Base-by-base conservation (phyloP, 2,113 vertebrate genomes). In the Orientallactaga bullata region DNA sequence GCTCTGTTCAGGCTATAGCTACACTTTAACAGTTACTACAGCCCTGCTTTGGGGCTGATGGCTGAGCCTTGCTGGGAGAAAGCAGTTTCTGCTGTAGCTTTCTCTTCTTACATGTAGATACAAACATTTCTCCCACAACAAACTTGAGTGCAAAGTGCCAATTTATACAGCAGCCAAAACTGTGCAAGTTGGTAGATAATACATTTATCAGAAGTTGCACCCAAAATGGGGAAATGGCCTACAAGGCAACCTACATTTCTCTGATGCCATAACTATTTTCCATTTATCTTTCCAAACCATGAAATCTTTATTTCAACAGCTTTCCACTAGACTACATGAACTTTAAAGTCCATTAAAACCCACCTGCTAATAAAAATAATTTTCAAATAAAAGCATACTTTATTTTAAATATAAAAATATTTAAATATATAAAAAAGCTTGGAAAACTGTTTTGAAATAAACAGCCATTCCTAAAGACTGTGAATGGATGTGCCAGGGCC, bases 281-380 rank as follows among this genome's bases (percentile, higher is more conserved):
- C 17, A 61, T 71, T 96, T 95, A 69, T 84, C 81, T 95, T 85
- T 65, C 35, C 61, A 89, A 81, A 91, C 37, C 72, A 88, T n/a
- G 47, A 95, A 95, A 88, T 68, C 61, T 61, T 85, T 88, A 83
- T 88, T 88, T 93, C 37, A 74, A 93, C 60, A 85, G 88, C 12
- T 88, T 94, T 73, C 55, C 30, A 89, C 26, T 23, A 61, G 51
- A 94, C 85, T 28, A 80, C 21, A 72, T 28, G 37, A 89, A 92
- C 51, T 73, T 55, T 6, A 84, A 78, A 91, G 47, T 81, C 26
- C 71, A 95, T 39, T 61, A 85, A 90, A 93, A 79, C 7, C 3
- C 3, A 63, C 28, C 63, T 32, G 39, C 23, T 51, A 76, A 60
- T 80, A 90, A 96, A 85, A 84, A 39, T 13, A 63, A 73, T 85